Percentiles rank a stretch among this genome's conserved stretches.
phyloP scores from a whole-genome alignment of 2,888 invertebrate species.

The Drosophila hamatofila region DNA sequence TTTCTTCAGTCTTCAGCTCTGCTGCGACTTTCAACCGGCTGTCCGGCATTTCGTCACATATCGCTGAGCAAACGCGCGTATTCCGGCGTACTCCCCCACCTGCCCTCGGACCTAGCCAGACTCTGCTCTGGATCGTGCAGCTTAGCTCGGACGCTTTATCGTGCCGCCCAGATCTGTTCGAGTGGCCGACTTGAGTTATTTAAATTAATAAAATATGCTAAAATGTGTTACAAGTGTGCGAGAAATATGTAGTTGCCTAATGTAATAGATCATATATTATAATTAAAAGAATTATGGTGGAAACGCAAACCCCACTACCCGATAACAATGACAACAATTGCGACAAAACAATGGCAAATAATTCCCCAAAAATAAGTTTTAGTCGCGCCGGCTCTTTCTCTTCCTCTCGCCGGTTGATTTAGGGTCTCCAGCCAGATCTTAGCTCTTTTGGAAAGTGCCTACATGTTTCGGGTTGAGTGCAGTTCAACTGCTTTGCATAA shows the following conservation, averaged over 20 bases:
- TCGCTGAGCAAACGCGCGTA: slow-evolving; percentile 64
- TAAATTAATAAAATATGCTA: slow-evolving; percentile 84
- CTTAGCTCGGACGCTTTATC: slow-evolving; percentile 51
- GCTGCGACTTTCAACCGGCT: slow-evolving; percentile 45
- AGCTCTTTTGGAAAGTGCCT: slow-evolving; percentile 65
- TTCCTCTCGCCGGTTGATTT: slow-evolving; percentile 72
- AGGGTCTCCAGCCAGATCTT: slow-evolving; percentile 57
- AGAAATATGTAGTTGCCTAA: slow-evolving; percentile 56
- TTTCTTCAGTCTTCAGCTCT: slow-evolving; percentile 32
- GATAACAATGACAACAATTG: slow-evolving; percentile 56
- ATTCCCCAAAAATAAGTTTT: slow-evolving; percentile 57
- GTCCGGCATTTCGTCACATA: slow-evolving; percentile 70
- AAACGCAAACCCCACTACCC: slow-evolving; percentile 37
- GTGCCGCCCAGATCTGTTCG: slow-evolving; percentile 51
- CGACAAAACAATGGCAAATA: slow-evolving; percentile 77
- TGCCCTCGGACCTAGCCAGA: background rate
- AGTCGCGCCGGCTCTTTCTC: slow-evolving; percentile 17
- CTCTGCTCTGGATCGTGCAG: slow-evolving; percentile 18
- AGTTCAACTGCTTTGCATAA: slow-evolving; percentile 70
- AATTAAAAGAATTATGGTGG: slow-evolving; percentile 82
- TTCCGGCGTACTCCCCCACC: slow-evolving; percentile 8
- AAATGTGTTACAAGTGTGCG: slow-evolving; percentile 79
- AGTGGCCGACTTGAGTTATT: slow-evolving; percentile 78
- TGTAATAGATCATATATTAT: slow-evolving; percentile 80
- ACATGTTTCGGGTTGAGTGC: slow-evolving; percentile 54